phyloP scores from a whole-genome alignment of 2,113 vertebrate species.

The Cheilinus undulatus region DNA sequence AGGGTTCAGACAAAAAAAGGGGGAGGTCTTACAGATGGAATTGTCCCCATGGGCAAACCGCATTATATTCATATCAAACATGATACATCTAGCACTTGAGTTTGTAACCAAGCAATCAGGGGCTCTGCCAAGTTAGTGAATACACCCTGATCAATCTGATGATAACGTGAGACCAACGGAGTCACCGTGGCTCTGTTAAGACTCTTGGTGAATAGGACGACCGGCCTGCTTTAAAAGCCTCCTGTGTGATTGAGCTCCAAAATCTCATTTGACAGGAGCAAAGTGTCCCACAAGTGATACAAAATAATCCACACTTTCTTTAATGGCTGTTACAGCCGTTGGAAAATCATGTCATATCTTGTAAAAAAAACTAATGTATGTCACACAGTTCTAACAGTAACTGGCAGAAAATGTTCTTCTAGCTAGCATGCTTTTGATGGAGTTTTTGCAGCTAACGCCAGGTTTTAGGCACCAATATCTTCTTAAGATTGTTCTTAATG shows the following conservation, averaged over 20 bases:
- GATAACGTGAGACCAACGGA: slow-evolving; percentile 62
- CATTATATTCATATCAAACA: slow-evolving; percentile 74
- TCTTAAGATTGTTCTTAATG: too few relatives aligned
- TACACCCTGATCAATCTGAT: slow-evolving; percentile 62
- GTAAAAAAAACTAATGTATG: too few relatives aligned
- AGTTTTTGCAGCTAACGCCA: too few relatives aligned
- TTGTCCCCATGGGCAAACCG: slow-evolving; percentile 73
- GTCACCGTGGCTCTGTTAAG: slow-evolving; percentile 39
- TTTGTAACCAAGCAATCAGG: slow-evolving; percentile 77
- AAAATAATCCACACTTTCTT: background rate
- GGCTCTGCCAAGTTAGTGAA: slow-evolving; percentile 66
- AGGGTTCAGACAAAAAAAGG: slow-evolving; percentile 46
- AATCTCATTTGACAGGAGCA: slow-evolving; percentile 36
- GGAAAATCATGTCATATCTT: background rate
- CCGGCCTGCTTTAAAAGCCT: slow-evolving; percentile 32
- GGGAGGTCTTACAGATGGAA: slow-evolving; percentile 63
- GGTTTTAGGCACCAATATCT: too few relatives aligned
- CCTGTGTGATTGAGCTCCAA: slow-evolving; percentile 13
- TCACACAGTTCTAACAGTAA: too few relatives aligned
- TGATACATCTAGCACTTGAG: slow-evolving; percentile 66
- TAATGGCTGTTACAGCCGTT: background rate
- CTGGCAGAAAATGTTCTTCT: too few relatives aligned
- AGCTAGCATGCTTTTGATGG: background rate
- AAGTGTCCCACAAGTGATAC: slow-evolving; percentile 6
- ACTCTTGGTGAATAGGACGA: slow-evolving; percentile 53